phyloP scores from a whole-genome alignment of 2,888 invertebrate species.

The Mesochorus sp. region DNA sequence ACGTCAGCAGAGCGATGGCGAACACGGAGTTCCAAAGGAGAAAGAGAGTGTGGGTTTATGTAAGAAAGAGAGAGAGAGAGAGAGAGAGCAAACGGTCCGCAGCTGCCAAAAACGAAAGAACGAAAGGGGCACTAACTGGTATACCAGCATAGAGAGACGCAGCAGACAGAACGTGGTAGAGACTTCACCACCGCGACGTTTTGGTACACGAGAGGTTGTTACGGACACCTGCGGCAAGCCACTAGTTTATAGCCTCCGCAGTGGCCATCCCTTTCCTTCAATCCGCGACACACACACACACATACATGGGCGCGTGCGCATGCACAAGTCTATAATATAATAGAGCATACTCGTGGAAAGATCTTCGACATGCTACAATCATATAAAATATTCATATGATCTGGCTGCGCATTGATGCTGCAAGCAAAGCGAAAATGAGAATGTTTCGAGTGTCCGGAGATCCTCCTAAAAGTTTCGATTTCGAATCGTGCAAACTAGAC shows the following conservation, averaged over 20 bases:
- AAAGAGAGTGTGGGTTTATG: too few species aligned
- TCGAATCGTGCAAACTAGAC: too few species aligned
- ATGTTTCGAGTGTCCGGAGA: too few species aligned
- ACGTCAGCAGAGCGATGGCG: conserved; percentile 33
- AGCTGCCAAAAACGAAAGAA: conserved; percentile 56
- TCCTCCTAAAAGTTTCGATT: too few species aligned
- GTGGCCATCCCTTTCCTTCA: conserved; percentile 49
- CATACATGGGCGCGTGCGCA: neutral
- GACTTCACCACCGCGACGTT: conserved; percentile 52
- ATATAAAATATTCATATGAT: conserved; percentile 13
- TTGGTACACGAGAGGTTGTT: conserved; percentile 64
- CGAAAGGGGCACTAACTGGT: conserved; percentile 12
- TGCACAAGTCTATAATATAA: conserved; percentile 26
- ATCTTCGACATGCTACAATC: conserved; percentile 24
- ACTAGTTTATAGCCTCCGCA: conserved; percentile 71
- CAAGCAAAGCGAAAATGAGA: neutral
- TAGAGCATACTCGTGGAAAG: conserved; percentile 20
- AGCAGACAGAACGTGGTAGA: conserved; percentile 27
- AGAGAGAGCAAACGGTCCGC: conserved; percentile 26
- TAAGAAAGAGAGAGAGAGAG: neutral
- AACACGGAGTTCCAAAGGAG: neutral
- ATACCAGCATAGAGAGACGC: conserved; percentile 15
- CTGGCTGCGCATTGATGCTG: neutral
- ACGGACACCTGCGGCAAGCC: conserved; percentile 72
- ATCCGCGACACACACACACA: conserved; percentile 12